phyloP scores from a whole-genome alignment of 1,140 invertebrate genomes.

The Limonius californicus region DNA sequence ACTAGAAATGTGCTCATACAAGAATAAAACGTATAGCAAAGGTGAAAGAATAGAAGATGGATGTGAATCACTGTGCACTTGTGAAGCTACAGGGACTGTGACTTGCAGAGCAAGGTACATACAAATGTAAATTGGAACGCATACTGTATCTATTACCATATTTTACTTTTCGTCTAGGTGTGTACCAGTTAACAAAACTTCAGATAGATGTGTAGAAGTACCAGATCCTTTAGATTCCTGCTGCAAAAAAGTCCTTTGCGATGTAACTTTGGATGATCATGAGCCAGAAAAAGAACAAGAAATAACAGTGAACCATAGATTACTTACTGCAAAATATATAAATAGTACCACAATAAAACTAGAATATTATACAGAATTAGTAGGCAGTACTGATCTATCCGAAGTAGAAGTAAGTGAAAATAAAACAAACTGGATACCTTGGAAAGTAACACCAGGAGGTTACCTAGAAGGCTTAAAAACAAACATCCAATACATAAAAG shows the following conservation, averaged over 20 bases:
- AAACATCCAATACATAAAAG: conserved; percentile 36
- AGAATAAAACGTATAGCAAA: conserved; percentile 67
- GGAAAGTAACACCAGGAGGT: conserved; percentile 43
- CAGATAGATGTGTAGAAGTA: conserved; percentile 68
- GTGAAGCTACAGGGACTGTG: conserved; percentile 66
- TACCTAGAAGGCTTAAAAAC: conserved; percentile 39
- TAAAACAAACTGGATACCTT: conserved; percentile 44
- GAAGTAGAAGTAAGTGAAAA: conserved; percentile 47
- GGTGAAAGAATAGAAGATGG: conserved; percentile 73
- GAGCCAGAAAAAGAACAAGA: conserved; percentile 50
- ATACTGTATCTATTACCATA: too few species aligned
- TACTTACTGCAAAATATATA: conserved; percentile 43
- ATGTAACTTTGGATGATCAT: conserved; percentile 70
- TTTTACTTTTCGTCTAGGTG: too few species aligned
- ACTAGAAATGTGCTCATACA: conserved; percentile 65
- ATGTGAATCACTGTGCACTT: conserved; percentile 73
- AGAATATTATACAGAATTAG: conserved; percentile 40
- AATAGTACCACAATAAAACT: conserved; percentile 45
- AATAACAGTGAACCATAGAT: conserved; percentile 27
- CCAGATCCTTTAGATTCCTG: conserved; percentile 75
- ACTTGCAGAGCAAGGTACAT: too few species aligned
- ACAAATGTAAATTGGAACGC: too few species aligned
- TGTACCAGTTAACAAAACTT: conserved; percentile 40
- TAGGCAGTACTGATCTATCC: conserved; percentile 37
- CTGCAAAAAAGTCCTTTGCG: conserved; percentile 78